Conservation (phyloP, 2,113 vertebrate species). For the Istiophorus platypterus region DNA sequence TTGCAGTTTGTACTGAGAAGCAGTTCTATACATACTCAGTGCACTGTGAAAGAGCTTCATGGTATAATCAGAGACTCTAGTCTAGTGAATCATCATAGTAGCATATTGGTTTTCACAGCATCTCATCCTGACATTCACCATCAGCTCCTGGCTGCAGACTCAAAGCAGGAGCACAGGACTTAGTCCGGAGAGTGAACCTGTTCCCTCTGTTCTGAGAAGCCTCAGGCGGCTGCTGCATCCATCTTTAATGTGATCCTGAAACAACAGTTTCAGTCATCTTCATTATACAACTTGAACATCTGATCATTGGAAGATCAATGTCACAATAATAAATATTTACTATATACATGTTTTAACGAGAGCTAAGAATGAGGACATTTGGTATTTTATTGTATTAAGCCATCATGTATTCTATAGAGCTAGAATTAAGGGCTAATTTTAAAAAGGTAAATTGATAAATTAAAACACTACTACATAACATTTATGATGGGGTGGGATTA, state of each 20-base stretch:
- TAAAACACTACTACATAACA: too few species aligned
- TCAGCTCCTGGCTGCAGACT: neutral
- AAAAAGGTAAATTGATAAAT: too few species aligned
- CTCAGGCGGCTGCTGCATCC: neutral
- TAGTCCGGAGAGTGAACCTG: neutral
- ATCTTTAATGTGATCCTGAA: neutral
- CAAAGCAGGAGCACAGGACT: neutral
- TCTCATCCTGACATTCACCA: constrained; percentile 11
- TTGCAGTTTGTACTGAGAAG: accelerated
- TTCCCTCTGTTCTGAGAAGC: neutral
- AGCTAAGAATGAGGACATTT: too few species aligned
- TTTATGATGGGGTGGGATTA: too few species aligned
- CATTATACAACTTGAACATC: too few species aligned
- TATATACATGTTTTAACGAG: too few species aligned
- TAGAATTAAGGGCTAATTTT: too few species aligned
- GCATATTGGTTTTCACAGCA: neutral
- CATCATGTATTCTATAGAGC: too few species aligned
- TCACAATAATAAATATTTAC: too few species aligned
- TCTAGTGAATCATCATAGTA: constrained; percentile 71
- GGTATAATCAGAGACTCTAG: constrained; percentile 77
- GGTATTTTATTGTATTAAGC: too few species aligned
- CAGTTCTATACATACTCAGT: constrained; percentile 42
- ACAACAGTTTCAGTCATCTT: neutral
- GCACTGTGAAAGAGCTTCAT: constrained; percentile 78
- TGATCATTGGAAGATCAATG: too few species aligned